Conservation (phyloP, 1,140 invertebrate species). For the Pogonognathellus flavescens region DNA sequence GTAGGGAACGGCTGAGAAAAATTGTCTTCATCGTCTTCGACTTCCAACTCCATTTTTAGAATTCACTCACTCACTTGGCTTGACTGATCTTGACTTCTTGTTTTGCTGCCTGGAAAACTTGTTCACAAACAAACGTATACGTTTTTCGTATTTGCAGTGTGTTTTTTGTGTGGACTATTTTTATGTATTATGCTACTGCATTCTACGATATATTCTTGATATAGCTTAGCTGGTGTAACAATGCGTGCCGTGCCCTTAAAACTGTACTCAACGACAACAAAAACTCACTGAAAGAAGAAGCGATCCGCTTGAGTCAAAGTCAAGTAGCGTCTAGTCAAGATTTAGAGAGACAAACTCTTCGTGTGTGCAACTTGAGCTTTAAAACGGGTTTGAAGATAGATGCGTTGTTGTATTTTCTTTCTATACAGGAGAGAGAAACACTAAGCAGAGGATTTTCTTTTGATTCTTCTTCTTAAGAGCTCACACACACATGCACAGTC, state of each 20-base stretch:
- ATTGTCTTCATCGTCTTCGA: slow-evolving; percentile 65
- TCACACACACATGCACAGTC: slow-evolving; percentile 30
- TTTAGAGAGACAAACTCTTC: neutral
- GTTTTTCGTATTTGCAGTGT: neutral
- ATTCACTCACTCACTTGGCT: slow-evolving; percentile 40
- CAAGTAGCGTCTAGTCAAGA: neutral
- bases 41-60: slow-evolving; percentile 65
- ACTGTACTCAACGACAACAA: slow-evolving; percentile 10
- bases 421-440: slow-evolving; percentile 29
- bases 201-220: neutral
- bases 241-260: neutral
- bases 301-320: neutral
- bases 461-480: slow-evolving; percentile 33
- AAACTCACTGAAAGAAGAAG: slow-evolving; percentile 11
- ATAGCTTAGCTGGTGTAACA: slow-evolving; percentile 21
- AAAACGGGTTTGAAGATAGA: neutral
- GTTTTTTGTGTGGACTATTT: neutral
- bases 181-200: slow-evolving; percentile 6
- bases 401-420: slow-evolving; percentile 13
- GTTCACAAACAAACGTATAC: neutral
- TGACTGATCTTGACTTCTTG: slow-evolving; percentile 19
- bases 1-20: slow-evolving; percentile 84
- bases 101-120: neutral
- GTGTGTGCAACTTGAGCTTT: neutral
- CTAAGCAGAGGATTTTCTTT: slow-evolving; percentile 41